Percentiles rank a stretch among this genome's conserved stretches.
These are phyloP conservation scores for Chloroclysta siterata DNA, from an alignment of 2,888 invertebrate species.

Conservation along the genomic window DNA sequence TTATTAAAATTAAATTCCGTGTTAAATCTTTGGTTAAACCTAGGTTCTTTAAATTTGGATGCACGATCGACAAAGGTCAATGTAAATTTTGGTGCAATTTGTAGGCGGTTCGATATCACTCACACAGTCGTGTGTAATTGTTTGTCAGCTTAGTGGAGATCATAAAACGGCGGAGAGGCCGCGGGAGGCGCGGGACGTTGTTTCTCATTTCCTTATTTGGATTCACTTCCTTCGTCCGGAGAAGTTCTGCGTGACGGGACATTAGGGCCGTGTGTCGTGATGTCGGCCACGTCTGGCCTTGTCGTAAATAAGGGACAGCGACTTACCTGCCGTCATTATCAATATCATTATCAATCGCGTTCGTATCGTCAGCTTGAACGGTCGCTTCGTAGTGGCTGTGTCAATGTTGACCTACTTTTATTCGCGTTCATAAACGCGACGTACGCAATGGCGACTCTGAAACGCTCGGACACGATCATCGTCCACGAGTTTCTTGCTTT, in stretches of 20 bases:
- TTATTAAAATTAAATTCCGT: slow-evolving; percentile 21
- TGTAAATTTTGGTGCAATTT: background rate
- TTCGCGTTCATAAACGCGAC: no score
- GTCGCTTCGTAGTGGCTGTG: no score
- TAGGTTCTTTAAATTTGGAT: background rate
- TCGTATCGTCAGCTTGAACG: no score
- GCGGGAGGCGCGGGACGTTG: background rate
- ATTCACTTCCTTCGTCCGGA: slow-evolving; percentile 7
- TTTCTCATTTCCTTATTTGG: slow-evolving; percentile 17
- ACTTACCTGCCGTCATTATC: background rate
- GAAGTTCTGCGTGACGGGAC: background rate
- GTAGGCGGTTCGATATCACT: background rate
- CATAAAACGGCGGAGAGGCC: background rate
- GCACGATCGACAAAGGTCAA: background rate
- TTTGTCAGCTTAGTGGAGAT: background rate
- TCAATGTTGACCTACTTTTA: no score
- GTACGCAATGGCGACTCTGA: no score
- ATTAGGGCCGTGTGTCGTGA: background rate
- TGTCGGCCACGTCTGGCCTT: background rate
- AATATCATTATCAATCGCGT: no score
- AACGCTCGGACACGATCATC: no score
- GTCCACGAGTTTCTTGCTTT: no score
- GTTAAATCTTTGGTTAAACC: background rate
- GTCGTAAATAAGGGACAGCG: background rate
- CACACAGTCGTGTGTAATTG: background rate